These are phyloP conservation scores for Strigamia crassipes DNA, from an alignment of 2,888 invertebrate species.

Conservation along the genomic window DNA sequence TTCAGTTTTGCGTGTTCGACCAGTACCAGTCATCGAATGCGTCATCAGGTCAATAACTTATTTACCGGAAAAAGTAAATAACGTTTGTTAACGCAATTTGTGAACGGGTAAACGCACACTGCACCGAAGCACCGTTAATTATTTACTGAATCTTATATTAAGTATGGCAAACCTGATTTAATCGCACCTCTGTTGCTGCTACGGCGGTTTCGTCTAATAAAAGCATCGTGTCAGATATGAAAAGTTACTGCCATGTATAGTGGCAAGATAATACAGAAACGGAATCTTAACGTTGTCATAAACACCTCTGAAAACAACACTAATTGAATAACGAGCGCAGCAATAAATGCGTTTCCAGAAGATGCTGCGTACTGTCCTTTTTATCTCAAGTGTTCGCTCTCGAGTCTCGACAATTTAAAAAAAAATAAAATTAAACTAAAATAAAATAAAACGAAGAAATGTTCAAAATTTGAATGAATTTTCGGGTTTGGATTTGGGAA, in stretches of 20 bases:
- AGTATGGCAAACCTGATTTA: not conserved
- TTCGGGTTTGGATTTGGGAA: not conserved
- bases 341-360: not conserved
- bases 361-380: not conserved
- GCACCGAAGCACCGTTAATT: not conserved
- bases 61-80: not conserved
- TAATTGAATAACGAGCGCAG: constrained; percentile 8
- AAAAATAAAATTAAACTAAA: not conserved
- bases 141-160: not conserved
- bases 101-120: too few relatives aligned
- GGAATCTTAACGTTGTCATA: constrained; percentile 6
- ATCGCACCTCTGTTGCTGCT: not conserved
- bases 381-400: too few relatives aligned
- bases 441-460: not conserved
- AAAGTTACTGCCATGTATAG: not conserved
- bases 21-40: not conserved
- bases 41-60: constrained; percentile 13
- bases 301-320: not conserved
- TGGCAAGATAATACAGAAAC: constrained; percentile 1
- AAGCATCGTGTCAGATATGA: not conserved
- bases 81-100: not conserved
- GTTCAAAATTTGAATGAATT: not conserved
- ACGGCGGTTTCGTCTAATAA: not conserved
- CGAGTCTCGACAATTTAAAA: too few relatives aligned
- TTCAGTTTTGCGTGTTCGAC: constrained; percentile 1